Conservation (phyloP, 2,113 vertebrate genomes). For the Tetrao urogallus region DNA sequence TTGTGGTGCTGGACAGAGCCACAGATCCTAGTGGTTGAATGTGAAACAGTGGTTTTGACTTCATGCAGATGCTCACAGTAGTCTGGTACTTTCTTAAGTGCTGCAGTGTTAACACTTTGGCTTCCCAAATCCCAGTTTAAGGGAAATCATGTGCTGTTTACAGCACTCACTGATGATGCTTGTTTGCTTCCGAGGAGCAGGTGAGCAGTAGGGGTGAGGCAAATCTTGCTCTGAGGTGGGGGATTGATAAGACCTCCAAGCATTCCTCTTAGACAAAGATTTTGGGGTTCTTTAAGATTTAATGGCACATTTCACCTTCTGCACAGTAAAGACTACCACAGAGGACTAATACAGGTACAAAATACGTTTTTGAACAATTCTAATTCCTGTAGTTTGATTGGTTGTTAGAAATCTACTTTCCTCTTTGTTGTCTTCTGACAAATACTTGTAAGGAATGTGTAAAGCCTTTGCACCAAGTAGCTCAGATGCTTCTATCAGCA, state of each 20-base stretch:
- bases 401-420: background rate
- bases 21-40: background rate
- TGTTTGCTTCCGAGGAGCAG: background rate
- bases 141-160: background rate
- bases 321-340: accelerated
- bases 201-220: too few species aligned
- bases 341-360: background rate
- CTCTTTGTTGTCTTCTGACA: background rate
- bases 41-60: background rate
- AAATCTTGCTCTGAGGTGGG: background rate
- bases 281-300: background rate
- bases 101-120: background rate
- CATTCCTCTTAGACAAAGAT: background rate
- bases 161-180: background rate
- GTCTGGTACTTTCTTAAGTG: background rate
- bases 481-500: background rate
- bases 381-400: background rate
- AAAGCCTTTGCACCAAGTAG: background rate
- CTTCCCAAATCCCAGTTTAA: background rate
- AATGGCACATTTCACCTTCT: background rate
- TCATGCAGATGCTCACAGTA: background rate
- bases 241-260: too few species aligned
- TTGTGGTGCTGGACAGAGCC: background rate
- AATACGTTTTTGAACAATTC: background rate
- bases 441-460: background rate